Evolutionary conservation across 2,113 vertebrate genomes (phyloP).

Genomic region (Mormyrus iriodes): DNA sequence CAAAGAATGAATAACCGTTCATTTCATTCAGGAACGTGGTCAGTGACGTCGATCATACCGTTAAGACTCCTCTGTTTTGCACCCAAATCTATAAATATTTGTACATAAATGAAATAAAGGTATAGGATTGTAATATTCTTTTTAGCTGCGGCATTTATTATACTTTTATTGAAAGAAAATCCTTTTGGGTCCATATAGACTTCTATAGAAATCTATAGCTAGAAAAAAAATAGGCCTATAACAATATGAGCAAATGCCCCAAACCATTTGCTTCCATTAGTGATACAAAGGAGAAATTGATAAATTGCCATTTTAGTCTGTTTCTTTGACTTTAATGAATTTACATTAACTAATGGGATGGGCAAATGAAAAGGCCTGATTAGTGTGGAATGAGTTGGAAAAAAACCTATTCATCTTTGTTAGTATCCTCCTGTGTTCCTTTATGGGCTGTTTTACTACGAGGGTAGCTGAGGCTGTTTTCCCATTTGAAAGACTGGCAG

Average conservation of each 20-base stretch:
- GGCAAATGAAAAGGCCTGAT: conserved; percentile 67
- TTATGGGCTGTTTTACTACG: conserved; percentile 61
- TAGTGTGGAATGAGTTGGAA: conserved; percentile 65
- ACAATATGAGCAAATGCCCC: conserved; percentile 42
- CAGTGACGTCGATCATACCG: not conserved
- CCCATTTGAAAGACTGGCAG: conserved; percentile 52
- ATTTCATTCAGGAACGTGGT: not conserved
- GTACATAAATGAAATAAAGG: not conserved
- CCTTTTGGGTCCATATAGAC: not conserved
- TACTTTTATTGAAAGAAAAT: not conserved
- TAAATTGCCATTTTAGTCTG: conserved; percentile 65
- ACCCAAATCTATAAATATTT: not conserved
- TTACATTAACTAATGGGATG: conserved; percentile 63
- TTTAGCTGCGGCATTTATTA: not conserved
- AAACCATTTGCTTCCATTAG: conserved; percentile 71
- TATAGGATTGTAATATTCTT: not conserved
- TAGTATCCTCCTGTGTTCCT: conserved; percentile 67
- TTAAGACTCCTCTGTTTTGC: not conserved
- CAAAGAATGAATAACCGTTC: not conserved
- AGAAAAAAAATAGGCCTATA: conserved; percentile 16
- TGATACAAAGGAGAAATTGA: conserved; percentile 62
- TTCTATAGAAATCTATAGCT: conserved; percentile 1
- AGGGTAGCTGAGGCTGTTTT: conserved; percentile 48
- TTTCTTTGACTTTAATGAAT: conserved; percentile 74
- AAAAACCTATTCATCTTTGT: conserved; percentile 66